Evolutionary conservation across 2,797 vertebrate species (phyloP).

Genomic region (Sebastes minor): DNA sequence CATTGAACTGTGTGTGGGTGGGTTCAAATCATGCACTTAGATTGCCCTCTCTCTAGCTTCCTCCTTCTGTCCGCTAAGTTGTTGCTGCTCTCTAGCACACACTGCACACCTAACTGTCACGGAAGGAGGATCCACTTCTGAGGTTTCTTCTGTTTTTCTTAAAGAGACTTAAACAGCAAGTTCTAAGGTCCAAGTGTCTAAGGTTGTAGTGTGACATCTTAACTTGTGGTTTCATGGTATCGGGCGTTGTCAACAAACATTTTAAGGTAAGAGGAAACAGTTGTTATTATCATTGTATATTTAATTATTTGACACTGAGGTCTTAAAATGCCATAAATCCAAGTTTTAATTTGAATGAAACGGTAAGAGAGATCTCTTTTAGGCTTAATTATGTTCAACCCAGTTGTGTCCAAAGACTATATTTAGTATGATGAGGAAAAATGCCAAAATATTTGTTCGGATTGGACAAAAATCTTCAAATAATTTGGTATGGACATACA

Average conservation of each 20-base stretch:
- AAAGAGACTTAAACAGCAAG: not conserved
- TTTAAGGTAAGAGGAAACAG: constrained; percentile 26
- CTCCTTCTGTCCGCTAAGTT: not conserved
- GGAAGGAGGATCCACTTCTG: not conserved
- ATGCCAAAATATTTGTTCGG: too few relatives aligned
- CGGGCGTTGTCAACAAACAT: not conserved
- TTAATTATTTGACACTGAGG: not conserved
- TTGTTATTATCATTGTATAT: not conserved
- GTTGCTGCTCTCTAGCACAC: not conserved
- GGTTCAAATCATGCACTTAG: not conserved
- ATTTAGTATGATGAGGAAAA: too few relatives aligned
- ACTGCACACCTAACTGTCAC: not conserved
- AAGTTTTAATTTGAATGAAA: not conserved
- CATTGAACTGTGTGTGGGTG: fast-evolving
- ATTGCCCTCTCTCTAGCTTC: constrained; percentile 13
- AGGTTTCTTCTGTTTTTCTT: not conserved
- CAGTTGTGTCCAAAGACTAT: too few relatives aligned
- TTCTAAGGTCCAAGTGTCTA: not conserved
- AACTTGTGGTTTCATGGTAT: fast-evolving
- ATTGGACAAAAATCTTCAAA: too few relatives aligned
- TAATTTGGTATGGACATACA: too few relatives aligned
- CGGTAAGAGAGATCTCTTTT: not conserved
- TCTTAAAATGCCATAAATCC: not conserved
- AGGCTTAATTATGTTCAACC: not conserved
- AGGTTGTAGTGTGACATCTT: not conserved